Percentiles rank a stretch among this genome's conserved stretches.
These are phyloP conservation scores for Cossypha dichroa DNA, from an alignment of 2,797 vertebrate genomes.

Conservation along the genomic window DNA sequence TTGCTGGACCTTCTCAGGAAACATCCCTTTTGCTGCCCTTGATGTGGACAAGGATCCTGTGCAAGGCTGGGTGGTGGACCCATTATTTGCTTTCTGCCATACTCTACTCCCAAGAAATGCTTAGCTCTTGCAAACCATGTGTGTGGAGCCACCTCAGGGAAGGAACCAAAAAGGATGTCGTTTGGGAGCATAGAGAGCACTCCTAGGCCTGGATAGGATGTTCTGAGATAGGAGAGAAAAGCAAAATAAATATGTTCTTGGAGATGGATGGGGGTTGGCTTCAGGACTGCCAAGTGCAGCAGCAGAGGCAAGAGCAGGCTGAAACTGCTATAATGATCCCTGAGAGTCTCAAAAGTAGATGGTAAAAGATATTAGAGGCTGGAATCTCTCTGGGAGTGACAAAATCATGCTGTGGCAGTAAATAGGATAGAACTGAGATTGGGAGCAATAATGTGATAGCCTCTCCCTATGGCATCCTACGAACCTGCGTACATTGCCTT, in stretches of 20 bases:
- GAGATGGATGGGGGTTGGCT: background rate
- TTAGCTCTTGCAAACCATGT: background rate
- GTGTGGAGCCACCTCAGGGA: background rate
- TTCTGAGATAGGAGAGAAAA: background rate
- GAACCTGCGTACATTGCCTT: background rate
- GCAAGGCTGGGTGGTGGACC: background rate
- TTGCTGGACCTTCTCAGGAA: background rate
- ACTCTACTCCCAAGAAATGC: background rate
- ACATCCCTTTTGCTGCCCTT: background rate
- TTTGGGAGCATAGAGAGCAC: background rate
- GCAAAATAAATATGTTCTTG: background rate
- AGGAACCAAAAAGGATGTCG: background rate
- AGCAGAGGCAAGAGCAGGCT: background rate
- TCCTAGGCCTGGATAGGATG: background rate
- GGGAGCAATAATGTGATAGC: background rate
- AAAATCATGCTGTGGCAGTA: background rate
- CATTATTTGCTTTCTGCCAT: background rate
- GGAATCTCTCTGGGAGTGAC: slow-evolving; percentile 11
- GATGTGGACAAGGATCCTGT: background rate
- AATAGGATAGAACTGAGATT: background rate
- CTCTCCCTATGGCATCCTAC: background rate
- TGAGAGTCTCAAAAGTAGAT: background rate
- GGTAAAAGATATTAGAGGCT: background rate
- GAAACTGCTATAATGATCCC: background rate
- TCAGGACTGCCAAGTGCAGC: background rate